A percentile compares a stretch with the other conserved stretches of the same genome.
These are phyloP conservation scores for Buphagus erythrorhynchus DNA, from an alignment of 2,797 vertebrate species.

Conservation along the genomic window DNA sequence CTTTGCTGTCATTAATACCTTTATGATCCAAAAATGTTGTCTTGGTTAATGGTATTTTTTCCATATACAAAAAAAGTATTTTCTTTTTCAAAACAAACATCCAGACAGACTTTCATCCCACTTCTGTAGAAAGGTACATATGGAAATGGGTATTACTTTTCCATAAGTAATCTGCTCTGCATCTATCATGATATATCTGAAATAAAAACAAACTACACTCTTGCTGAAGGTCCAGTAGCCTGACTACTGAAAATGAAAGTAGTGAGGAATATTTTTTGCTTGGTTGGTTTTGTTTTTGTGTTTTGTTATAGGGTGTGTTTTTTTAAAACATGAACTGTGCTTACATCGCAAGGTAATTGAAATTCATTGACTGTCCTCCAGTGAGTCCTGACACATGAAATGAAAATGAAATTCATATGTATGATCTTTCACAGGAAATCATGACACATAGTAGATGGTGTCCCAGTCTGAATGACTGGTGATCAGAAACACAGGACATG, in stretches of 20 bases:
- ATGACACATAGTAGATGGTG: background rate
- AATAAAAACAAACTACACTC: background rate
- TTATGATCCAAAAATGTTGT: background rate
- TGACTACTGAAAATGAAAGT: background rate
- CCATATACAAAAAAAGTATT: background rate
- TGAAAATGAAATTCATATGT: background rate
- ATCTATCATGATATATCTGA: background rate
- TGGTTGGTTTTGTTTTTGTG: background rate
- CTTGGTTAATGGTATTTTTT: background rate
- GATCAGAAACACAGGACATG: background rate
- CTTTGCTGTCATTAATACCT: constrained; percentile 8
- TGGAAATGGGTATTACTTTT: background rate
- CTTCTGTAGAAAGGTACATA: background rate
- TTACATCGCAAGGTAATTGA: background rate
- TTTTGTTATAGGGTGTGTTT: fast-evolving
- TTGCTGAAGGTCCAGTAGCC: background rate
- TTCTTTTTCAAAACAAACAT: background rate
- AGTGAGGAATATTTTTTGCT: background rate
- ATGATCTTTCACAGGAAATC: background rate
- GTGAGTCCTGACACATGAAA: background rate
- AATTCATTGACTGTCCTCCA: background rate
- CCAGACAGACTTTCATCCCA: background rate
- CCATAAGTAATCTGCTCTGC: background rate
- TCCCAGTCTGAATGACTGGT: background rate
- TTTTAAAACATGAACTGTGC: background rate